Evolutionary conservation across 2,888 invertebrate genomes (phyloP).

Genomic region (Trichogramma evanescens): DNA sequence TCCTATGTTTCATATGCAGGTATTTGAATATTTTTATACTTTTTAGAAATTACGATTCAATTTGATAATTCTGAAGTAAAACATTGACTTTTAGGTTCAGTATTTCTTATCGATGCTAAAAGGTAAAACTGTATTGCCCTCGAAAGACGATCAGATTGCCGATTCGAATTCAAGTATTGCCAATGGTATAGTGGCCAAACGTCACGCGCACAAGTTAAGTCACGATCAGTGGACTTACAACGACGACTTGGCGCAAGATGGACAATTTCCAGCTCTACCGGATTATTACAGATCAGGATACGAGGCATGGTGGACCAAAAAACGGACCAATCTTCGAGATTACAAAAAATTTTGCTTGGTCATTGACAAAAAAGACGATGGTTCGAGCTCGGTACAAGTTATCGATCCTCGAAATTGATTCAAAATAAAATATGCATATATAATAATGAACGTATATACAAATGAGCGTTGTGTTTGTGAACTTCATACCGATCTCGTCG

Average conservation of each 20-base stretch:
- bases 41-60: neutral
- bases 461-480: no score
- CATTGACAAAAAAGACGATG: conserved; percentile 27
- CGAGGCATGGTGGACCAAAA: conserved; percentile 24
- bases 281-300: conserved; percentile 36
- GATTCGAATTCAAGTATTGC: conserved; percentile 51
- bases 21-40: conserved; percentile 33
- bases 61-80: neutral
- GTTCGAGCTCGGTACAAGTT: no score
- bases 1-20: conserved; percentile 68
- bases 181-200: conserved; percentile 27
- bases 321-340: conserved; percentile 24
- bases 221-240: conserved; percentile 48
- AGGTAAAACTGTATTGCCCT: conserved; percentile 56
- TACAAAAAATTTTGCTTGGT: conserved; percentile 34
- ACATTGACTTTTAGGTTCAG: conserved; percentile 48
- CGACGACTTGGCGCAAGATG: conserved; percentile 44
- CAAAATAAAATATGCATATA: no score
- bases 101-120: conserved; percentile 59
- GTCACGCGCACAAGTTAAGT: conserved; percentile 47
- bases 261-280: conserved; percentile 32
- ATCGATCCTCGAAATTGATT: no score
- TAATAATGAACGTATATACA: no score
- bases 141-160: conserved; percentile 58
- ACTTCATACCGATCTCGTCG: no score